phyloP scores from a whole-genome alignment of 2,113 vertebrate genomes.

The Macroglossus sobrinus region DNA sequence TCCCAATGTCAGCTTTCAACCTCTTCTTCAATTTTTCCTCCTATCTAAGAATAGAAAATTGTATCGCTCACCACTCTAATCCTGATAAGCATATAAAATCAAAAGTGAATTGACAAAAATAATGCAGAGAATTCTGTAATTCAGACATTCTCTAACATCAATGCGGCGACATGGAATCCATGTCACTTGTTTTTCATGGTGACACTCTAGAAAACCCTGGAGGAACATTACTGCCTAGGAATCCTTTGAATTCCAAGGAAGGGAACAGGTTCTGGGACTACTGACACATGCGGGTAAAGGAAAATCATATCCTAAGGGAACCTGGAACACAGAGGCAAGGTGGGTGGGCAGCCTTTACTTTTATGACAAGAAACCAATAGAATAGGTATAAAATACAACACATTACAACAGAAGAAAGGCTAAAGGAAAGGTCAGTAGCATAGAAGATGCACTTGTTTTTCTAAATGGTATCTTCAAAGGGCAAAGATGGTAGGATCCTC shows the following conservation, averaged over 20 bases:
- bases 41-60: background rate
- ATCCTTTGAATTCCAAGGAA: background rate
- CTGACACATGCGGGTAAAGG: too few species aligned
- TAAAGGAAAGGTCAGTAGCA: background rate
- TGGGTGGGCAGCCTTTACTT: background rate
- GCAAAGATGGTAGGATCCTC: constrained; percentile 20
- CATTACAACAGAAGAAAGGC: background rate
- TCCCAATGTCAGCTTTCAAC: background rate
- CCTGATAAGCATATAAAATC: background rate
- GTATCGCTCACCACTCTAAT: background rate
- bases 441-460: background rate
- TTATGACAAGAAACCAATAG: background rate
- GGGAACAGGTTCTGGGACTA: background rate
- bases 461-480: too few species aligned
- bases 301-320: background rate
- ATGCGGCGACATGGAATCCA: background rate
- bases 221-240: background rate
- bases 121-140: background rate
- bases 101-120: background rate
- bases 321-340: background rate
- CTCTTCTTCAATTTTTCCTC: background rate
- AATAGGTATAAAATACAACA: background rate
- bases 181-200: background rate
- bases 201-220: background rate
- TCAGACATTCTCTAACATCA: background rate